Evolutionary conservation across 1,140 invertebrate genomes (phyloP), one percentile per base, ranked within the genome.

Genomic region (Trichoplusia ni): DNA sequence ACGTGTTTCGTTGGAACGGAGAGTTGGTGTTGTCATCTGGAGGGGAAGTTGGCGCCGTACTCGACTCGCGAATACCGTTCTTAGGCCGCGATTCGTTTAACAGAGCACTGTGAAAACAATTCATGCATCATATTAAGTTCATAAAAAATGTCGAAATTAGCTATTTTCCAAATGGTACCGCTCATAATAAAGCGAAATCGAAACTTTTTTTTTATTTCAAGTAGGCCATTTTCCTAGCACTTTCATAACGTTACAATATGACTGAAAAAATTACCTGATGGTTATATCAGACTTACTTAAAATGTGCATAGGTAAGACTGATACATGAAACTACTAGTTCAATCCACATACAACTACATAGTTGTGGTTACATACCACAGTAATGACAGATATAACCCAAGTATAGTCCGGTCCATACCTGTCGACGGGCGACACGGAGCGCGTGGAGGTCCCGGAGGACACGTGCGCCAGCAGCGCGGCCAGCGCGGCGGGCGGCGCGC

Each of bases 351-450:
- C n/a, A n/a, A n/a, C n/a, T n/a, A n/a, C n/a, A n/a, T n/a, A n/a
- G n/a, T n/a, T n/a, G n/a, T n/a, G n/a, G n/a, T n/a, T n/a, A n/a
- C n/a, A n/a, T n/a, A n/a, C n/a, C n/a, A n/a, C n/a, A n/a, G n/a
- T n/a, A n/a, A n/a, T n/a, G n/a, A n/a, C n/a, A n/a, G n/a, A n/a
- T n/a, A n/a, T n/a, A n/a, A n/a, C n/a, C n/a, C n/a, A n/a, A n/a
- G n/a, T 31, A 31, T 9, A 31, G 35, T 8, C 3, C 40, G 13
- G 27, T 23, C 2, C 3, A 51, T 46, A 88, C 90, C 82, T 82
- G 68, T 89, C 85, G n/a, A 85, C 81, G 4, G 89, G 90, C 16
- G 90, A 91, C 11, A 91, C 90, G 33, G 87, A 89, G 54, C 90
- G 69, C 0, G 90, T 91, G 54, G 84, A 89, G 21, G 89, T 89